Conservation (phyloP, 2,888 invertebrate genomes). For the Polydesmus complanatus region DNA sequence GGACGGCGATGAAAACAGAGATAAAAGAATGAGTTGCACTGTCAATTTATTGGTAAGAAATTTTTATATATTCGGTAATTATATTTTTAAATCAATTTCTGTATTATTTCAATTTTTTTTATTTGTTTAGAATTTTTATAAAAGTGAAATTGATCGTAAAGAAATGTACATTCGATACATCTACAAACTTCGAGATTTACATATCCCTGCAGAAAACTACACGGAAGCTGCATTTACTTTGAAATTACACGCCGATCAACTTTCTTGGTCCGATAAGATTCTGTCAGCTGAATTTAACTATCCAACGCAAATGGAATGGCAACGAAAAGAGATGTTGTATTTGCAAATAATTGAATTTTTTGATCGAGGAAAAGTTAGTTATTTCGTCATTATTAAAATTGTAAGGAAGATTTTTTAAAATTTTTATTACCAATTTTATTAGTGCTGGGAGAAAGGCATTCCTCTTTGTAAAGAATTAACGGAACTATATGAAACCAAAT, state of each 20-base stretch:
- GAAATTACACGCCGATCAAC: slow-evolving; percentile 79
- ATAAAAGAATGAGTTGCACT: slow-evolving; percentile 91
- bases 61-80: neutral
- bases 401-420: neutral
- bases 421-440: slow-evolving; percentile 22
- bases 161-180: slow-evolving; percentile 94
- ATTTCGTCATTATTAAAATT: neutral
- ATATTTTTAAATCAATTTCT: neutral
- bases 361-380: slow-evolving; percentile 70
- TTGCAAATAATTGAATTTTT: slow-evolving; percentile 81
- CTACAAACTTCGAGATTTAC: slow-evolving; percentile 83
- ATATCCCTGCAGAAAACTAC: slow-evolving; percentile 78
- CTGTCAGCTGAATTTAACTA: slow-evolving; percentile 35
- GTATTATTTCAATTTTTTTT: slow-evolving; percentile 1
- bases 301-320: slow-evolving; percentile 69
- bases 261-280: slow-evolving; percentile 51
- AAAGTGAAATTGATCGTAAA: slow-evolving; percentile 84
- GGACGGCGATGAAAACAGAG: slow-evolving; percentile 86
- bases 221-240: slow-evolving; percentile 91
- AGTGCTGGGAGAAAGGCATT: slow-evolving; percentile 93
- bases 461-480: slow-evolving; percentile 82
- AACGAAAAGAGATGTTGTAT: slow-evolving; percentile 75
- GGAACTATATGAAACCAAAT: slow-evolving; percentile 64
- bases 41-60: slow-evolving; percentile 71
- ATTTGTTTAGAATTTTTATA: slow-evolving; percentile 74